These are phyloP conservation scores for Silurus asotus DNA, from an alignment of 2,113 vertebrate species.

Conservation along the genomic window DNA sequence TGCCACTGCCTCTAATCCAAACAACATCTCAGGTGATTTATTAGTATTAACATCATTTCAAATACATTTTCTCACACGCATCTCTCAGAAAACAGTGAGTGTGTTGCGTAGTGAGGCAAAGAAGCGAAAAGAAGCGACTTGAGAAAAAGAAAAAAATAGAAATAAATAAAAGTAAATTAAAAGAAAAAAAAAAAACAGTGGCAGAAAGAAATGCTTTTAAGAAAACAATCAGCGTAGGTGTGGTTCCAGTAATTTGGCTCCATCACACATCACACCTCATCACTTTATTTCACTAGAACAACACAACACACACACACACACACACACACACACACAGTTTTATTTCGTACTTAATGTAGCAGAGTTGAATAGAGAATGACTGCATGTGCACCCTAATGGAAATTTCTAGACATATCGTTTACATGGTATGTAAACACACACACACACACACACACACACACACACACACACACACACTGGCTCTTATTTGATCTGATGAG, in stretches of 20 bases:
- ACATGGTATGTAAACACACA: not conserved
- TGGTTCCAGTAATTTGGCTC: not conserved
- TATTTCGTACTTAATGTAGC: not conserved
- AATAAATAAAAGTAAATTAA: not conserved
- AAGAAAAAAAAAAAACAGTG: not conserved
- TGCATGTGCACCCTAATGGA: constrained; percentile 1
- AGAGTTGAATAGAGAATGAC: not conserved
- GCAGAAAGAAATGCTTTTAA: not conserved
- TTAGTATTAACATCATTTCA: no score
- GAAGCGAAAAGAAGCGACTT: not conserved
- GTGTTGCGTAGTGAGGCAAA: not conserved
- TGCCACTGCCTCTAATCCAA: no score
- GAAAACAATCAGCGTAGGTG: not conserved
- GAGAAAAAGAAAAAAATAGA: not conserved
- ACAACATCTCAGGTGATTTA: no score
- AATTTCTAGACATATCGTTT: not conserved
- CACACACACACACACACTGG: constrained; percentile 20
- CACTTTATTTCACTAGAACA: not conserved
- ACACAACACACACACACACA: not conserved
- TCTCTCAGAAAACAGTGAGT: no score
- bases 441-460: constrained; percentile 11
- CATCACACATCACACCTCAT: not conserved
- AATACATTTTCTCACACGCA: no score
- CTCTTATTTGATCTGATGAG: constrained; percentile 13
- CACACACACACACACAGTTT: not conserved